Evolutionary conservation across 2,797 vertebrate genomes (phyloP), one percentile per base, ranked within the genome.

Genomic region (Tokudaia tokunoshimensis): DNA sequence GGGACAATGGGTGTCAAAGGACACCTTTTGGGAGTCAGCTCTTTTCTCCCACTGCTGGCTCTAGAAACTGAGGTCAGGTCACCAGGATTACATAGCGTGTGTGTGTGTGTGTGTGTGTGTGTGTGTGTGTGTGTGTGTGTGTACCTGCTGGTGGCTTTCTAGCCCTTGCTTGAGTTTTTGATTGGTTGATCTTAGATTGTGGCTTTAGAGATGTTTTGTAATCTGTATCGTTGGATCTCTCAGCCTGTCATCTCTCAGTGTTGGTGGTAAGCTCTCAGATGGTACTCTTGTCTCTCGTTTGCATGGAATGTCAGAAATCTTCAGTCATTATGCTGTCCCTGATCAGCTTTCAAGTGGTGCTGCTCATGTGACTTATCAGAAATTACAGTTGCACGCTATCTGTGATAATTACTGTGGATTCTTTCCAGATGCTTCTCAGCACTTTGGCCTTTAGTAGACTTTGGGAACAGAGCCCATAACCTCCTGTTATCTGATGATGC

Each of bases 231-330:
- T 17, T 7, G 57, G 29, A 17, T 81, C 44, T 94, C 41, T 78
- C 52, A 94, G 99, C 99, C 99, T 98, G 97, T 94, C 98, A 98
- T 26, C 99, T 98, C 41, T 98, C 97, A 7, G 98, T 55, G 87
- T 82, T 87, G 24, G 96, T 90, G 89, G 98, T 88, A 44, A 98
- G 98, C 10, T 97, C 97, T 82, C 91, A 85, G 98, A 99, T 75
- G 0, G 98, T 93, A 0, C 85, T 96, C 0, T 93, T 96, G 22
- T 99, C 98, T 31, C 91, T 98, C 86, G 98, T 98, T 96, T 98
- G 89, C 1, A 98, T 92, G 1, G 87, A 50, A 0, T 93, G 15
- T 97, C 20, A 98, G 61, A 85, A 98, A 97, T 12, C 92, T 98
- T 0, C n/a, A 24, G 0, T 99, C 97, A 0, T 97, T 97, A 6